Evolutionary conservation across 2,113 vertebrate species (phyloP), one percentile per base, ranked within the genome.

Genomic region (Xenopus laevis): DNA sequence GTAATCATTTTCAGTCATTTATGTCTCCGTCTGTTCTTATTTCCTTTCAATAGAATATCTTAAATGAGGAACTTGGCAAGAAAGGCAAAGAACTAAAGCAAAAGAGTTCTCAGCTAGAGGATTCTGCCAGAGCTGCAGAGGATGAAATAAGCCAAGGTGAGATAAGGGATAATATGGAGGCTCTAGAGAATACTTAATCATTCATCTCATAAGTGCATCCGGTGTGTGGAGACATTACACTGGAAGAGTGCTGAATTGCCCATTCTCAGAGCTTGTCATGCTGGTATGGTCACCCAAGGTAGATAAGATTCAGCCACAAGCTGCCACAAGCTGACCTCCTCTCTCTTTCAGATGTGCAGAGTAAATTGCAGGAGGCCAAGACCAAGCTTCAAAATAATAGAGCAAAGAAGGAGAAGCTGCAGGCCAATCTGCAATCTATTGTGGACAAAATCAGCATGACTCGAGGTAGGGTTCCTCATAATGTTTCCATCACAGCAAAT

Each of bases 361-460:
- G 86, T 0, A 68, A 82, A 13, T 81, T 98, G 40, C 84, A 91
- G 60, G 83, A 84, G 0, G 80, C 89, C 1, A 78, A 79, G 74
- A 85, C 76, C 20, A 89, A 84, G 45, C 80, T 98, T 77, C 77
- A 79, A 0, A 82, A 89, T 0, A 83, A 88, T 62, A 88, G 72
- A 27, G 68, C 20, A 15, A 92, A 85, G 82, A 92, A 94, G 62
- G 79, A 84, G 0, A 80, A 78, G 20, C 83, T 95, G 71, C 81
- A 80, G 40, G 85, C 79, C 20, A 89, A 89, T 23, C 83, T 98
- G 59, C 83, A 75, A 60, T 80, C 47, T 2, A 80, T 83, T 12
- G 89, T 90, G 83, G 86, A 84, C 57, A 84, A 84, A 81, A 86
- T 98, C 78, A 92, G 92, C 79, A 79, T 74, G 77, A 91, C 89